Base-by-base conservation (phyloP, 2,888 invertebrate genomes). In the Thymelicus sylvestris region DNA sequence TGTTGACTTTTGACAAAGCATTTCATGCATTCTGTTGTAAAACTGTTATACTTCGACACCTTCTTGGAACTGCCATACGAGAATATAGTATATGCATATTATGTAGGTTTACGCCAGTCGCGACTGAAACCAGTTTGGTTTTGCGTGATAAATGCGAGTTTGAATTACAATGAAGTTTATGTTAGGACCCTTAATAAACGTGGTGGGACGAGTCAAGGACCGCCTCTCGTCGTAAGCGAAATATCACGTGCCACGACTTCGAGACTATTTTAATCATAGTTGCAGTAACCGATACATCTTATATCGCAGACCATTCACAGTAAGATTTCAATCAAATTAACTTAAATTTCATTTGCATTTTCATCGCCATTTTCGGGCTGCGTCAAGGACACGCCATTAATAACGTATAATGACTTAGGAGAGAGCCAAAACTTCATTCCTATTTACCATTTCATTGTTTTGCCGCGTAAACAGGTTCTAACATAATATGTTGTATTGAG, bases 121-220 rank as follows among this genome's bases (percentile, higher is more conserved):
- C 7, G 60, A 41, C n/a, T 62, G 48, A 31, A 77, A 77, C 77
- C 70, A 70, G 76, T 77, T 77, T 70, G 41, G 69, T 60, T 72
- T 71, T 72, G 73, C 62, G 60, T 61, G 41, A 61, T 67, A 50
- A 67, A 70, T 60, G 65, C 57, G 52, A 71, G 67, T 60, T 70
- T 72, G 72, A 48, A 67, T 71, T 73, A 39, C 77, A 74, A 71
- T 66, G 74, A 72, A 72, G 55, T 57, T 60, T 73, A 55, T 66
- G 73, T 68, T 72, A 24, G 57, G 66, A 47, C 41, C 52, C 48
- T 48, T 31, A 31, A 15, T 57, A 47, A 31, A 31, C 38, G 12
- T 12, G 61, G 65, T 60, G 67, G 61, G 59, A 39, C 48, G 44
- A 52, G 71, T 52, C 66, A 57, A 41, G 73, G 74, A 74, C 64